These are phyloP conservation scores for Sebastiscus tertius DNA, from an alignment of 2,797 vertebrate genomes.

Conservation along the genomic window DNA sequence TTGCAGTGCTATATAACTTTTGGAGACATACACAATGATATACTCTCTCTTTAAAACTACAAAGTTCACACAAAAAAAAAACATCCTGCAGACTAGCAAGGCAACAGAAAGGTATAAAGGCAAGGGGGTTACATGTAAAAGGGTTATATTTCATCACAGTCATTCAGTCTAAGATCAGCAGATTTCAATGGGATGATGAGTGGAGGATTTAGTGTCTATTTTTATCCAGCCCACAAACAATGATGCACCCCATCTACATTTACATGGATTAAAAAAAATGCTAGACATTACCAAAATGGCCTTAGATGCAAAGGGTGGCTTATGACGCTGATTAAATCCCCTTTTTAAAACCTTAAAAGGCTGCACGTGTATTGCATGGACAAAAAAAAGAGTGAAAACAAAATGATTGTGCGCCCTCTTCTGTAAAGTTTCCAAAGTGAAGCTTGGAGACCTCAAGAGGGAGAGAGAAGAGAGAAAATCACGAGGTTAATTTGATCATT, in stretches of 20 bases:
- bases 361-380: neutral
- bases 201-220: constrained; percentile 45
- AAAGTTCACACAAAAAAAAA: neutral
- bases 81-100: neutral
- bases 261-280: constrained; percentile 35
- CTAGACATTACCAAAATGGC: constrained; percentile 18
- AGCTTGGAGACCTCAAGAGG: neutral
- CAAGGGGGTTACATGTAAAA: neutral
- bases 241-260: constrained; percentile 8
- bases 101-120: neutral
- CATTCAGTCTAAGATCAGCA: constrained; percentile 3
- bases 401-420: constrained; percentile 68
- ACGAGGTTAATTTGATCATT: neutral
- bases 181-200: constrained; percentile 22
- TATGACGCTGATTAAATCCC: constrained; percentile 24
- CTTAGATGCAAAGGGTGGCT: neutral
- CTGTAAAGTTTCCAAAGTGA: constrained; percentile 30
- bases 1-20: neutral
- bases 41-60: neutral
- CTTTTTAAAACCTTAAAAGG: constrained; percentile 14
- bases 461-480: neutral
- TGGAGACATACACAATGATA: neutral
- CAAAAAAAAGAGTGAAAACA: neutral
- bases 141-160: neutral
- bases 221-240: constrained; percentile 23